Conservation (phyloP, 2,888 invertebrate species). For the Cephalotes varians region DNA sequence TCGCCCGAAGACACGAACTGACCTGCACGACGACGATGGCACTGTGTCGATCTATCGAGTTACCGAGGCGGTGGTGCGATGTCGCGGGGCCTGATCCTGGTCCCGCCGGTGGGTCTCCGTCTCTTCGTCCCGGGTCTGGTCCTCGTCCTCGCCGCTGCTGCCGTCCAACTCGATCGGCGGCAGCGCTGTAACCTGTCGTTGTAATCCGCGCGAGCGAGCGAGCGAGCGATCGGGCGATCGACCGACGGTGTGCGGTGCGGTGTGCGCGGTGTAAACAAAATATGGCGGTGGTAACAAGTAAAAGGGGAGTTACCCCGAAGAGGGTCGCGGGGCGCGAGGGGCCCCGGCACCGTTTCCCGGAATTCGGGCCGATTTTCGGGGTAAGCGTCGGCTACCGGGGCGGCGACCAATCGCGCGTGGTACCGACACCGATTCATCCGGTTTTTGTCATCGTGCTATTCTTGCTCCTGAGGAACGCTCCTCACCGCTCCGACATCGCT, state of each 20-base stretch:
- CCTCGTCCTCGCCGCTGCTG: conserved; percentile 51
- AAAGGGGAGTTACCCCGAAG: conserved; percentile 51
- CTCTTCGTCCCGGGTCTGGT: conserved; percentile 51
- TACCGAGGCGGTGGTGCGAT: neutral
- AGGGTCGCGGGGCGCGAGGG: conserved; percentile 53
- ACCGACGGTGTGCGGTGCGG: conserved; percentile 36
- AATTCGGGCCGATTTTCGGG: conserved; percentile 69
- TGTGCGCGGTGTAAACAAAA: conserved; percentile 45
- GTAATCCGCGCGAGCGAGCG: conserved; percentile 35
- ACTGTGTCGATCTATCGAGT: neutral
- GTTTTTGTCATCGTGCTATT: conserved; percentile 10
- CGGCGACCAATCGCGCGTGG: conserved; percentile 58
- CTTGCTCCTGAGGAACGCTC: neutral
- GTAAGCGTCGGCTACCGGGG: conserved; percentile 53
- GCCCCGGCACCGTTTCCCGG: conserved; percentile 65
- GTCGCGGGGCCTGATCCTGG: conserved; percentile 33
- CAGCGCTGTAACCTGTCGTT: conserved; percentile 49
- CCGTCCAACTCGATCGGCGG: conserved; percentile 53
- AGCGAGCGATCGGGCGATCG: conserved; percentile 31
- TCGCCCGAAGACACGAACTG: conserved; percentile 37
- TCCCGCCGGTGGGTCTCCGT: conserved; percentile 38
- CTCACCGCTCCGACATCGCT: neutral
- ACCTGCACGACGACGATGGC: conserved; percentile 49
- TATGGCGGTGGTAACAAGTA: conserved; percentile 55
- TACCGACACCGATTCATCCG: conserved; percentile 55